Percentiles rank a stretch among this genome's conserved stretches.
These are phyloP conservation scores for Amiota mariae DNA, from an alignment of 2,888 invertebrate genomes.

Conservation along the genomic window DNA sequence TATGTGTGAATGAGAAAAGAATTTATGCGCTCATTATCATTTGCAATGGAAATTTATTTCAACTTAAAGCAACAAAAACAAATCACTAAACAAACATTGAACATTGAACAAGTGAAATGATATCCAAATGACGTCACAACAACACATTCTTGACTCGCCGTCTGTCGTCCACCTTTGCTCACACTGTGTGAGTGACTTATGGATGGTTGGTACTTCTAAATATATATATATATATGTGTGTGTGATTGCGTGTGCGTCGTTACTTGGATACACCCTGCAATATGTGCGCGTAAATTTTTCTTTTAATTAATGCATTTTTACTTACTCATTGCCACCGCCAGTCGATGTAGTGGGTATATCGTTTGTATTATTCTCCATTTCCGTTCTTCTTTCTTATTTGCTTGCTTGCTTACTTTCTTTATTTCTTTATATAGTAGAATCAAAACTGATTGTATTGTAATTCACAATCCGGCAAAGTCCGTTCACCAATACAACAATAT, in stretches of 20 bases:
- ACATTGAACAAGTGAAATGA: neutral
- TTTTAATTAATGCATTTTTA: slow-evolving; percentile 27
- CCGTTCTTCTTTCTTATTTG: slow-evolving; percentile 8
- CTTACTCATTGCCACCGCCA: slow-evolving; percentile 63
- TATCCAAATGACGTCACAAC: neutral
- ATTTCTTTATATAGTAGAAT: neutral
- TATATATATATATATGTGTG: neutral
- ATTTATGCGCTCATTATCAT: slow-evolving; percentile 1
- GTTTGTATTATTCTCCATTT: slow-evolving; percentile 56
- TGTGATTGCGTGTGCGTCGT: neutral
- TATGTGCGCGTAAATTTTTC: slow-evolving; percentile 11
- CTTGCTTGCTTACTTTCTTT: neutral
- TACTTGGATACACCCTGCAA: neutral
- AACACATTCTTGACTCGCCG: neutral
- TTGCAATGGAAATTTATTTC: neutral
- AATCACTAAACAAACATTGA: neutral
- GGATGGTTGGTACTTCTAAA: too few relatives aligned
- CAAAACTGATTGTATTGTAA: too few relatives aligned
- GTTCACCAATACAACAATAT: neutral
- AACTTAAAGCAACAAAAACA: neutral
- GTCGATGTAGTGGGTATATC: slow-evolving; percentile 56
- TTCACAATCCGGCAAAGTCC: too few relatives aligned
- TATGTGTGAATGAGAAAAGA: neutral
- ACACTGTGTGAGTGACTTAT: neutral
- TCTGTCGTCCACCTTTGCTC: neutral